Base-by-base conservation (phyloP, 2,888 invertebrate species). In the Thecophora atra region DNA sequence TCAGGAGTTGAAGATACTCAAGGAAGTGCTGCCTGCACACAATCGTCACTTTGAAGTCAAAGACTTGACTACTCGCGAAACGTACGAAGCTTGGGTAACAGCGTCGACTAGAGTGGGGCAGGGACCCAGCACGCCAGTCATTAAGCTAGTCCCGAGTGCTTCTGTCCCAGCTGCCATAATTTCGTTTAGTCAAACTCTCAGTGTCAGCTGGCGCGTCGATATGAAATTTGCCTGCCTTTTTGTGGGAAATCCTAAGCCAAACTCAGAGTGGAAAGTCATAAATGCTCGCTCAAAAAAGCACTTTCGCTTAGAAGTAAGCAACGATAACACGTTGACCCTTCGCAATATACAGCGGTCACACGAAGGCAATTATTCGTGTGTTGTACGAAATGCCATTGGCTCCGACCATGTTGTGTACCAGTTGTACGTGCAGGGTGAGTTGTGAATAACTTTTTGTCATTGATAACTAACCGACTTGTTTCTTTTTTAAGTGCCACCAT, bases 101-200 rank as follows among this genome's bases (percentile, higher is more conserved):
- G 91, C 91, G 1, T 89, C 88, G 24, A 91, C 91, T 0, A 88
- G 88, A 79, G 88, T 90, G 56, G 91, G 91, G 0, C 89, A 90
- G 79, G 91, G 91, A 3, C 88, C 88, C 1, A 89, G 88, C 77
- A 89, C 89, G 0, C 87, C 88, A n/a, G 88, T 89, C 17, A 88
- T 89, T 73, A 88, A 89, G 80, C 83, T 88, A 58, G 86, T 87
- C 62, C 87, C 88, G 6, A 88, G 87, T 76, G 80, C 84, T 19
- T 86, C 87, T 24, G 81, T 89, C 74, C 88, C 89, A 76, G 90
- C 90, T 17, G 88, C 89, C 15, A 89, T 90, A 63, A 87, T 89
- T 73, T 90, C 90, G 17, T 89, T 90, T 78, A 89, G 90, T 28
- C 87, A 88, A 76, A 85, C 87, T 3, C 79, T 90, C 44, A 86